Evolutionary conservation across 2,888 invertebrate genomes (phyloP), one percentile per base, ranked within the genome.

Genomic region (Chrysolina americana): DNA sequence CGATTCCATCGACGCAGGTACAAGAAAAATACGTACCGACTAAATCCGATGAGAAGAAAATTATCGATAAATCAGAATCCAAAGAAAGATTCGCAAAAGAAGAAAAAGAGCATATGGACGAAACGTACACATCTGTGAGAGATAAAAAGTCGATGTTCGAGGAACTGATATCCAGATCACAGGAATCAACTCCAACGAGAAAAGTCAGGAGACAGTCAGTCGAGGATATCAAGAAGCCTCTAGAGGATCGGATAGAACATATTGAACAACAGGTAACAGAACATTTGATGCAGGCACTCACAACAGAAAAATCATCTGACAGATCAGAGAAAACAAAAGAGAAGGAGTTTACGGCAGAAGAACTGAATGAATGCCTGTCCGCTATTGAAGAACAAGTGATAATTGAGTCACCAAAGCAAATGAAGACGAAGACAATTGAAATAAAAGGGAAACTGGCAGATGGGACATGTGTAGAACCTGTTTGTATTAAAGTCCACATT

Each of bases 111-210:
- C 77, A 78, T 41, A 78, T 79, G 65, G 78, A 77, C 23, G 81
- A 84, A 72, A 79, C 80, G 65, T 82, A 78, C 41, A 86, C 84
- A 76, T 86, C 87, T 0, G 86, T 88, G 3, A 85, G 84, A 80
- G 86, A 87, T 72, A 86, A 87, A 53, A 84, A 85, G 75, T 83
- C 80, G 62, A 83, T 87, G 82, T 87, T 87, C 76, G 87, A 87
- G 81, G 85, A 88, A 73, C 76, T 88, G 13, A 88, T 88, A 50
- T 85, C 85, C 6, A 86, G 83, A 80, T 86, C 87, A 15, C 83
- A 84, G 68, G 87, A 87, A 78, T 80, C 83, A 21, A 85, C 86
- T 5, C 86, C 87, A 0, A 78, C 78, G 13, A 87, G 83, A 79
- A 86, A 83, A 78, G 65, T 71, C 17, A 62, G 36, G 21, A 64